A percentile compares a stretch with the other conserved stretches of the same genome.
Evolutionary conservation across 2,797 vertebrate species (phyloP).

Genomic region (Malurus leucopterus): DNA sequence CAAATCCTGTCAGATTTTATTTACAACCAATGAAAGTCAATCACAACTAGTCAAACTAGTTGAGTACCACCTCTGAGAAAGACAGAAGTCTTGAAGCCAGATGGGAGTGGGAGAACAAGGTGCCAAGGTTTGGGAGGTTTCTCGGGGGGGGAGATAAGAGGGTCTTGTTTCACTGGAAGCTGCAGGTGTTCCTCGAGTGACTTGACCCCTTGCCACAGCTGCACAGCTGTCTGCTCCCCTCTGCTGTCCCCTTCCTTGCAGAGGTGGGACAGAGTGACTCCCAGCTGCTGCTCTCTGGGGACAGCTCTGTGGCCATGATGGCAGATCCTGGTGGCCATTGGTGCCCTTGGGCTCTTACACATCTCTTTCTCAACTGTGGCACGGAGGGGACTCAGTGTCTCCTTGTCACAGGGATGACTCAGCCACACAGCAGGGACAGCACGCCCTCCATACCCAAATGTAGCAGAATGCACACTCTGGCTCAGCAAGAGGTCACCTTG

Average conservation of each 20-base stretch:
- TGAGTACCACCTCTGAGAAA: not conserved
- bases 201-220: fast-evolving
- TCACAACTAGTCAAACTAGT: not conserved
- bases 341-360: not conserved
- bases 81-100: not conserved
- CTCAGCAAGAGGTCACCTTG: not conserved
- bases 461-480: fast-evolving
- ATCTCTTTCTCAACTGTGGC: fast-evolving
- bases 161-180: too few species aligned
- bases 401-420: too few species aligned
- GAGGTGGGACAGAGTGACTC: fast-evolving
- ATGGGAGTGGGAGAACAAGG: fast-evolving
- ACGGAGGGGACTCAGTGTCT: fast-evolving
- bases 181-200: not conserved
- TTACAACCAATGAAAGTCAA: not conserved
- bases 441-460: fast-evolving
- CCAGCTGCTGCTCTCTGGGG: fast-evolving
- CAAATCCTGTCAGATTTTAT: not conserved
- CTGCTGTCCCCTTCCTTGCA: fast-evolving
- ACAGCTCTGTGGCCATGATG: fast-evolving
- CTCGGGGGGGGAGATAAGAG: too few species aligned
- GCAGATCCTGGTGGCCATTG: fast-evolving
- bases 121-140: not conserved
- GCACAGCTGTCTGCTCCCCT: fast-evolving
- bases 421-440: not conserved